A percentile compares a stretch with the other conserved stretches of the same genome.
Evolutionary conservation across 2,888 invertebrate species (phyloP).

Genomic region (Penaeus monodon): DNA sequence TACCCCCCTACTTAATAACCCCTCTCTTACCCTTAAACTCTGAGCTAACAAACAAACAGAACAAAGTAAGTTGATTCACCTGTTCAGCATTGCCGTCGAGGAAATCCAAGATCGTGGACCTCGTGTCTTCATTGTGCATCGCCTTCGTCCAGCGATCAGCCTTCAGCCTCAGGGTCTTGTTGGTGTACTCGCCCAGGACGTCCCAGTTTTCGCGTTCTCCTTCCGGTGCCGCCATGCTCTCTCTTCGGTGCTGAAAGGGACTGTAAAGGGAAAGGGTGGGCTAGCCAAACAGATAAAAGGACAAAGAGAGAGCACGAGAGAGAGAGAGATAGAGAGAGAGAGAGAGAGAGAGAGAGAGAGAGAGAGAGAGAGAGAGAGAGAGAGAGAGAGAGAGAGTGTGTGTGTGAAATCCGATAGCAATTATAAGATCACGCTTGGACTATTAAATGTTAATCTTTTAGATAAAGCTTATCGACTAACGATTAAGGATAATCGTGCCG

Average conservation of each 20-base stretch:
- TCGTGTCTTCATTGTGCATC: conserved; percentile 82
- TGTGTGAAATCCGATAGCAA: too few relatives aligned
- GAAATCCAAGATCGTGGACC: conserved; percentile 82
- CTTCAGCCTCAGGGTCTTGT: conserved; percentile 89
- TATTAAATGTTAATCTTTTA: too few relatives aligned
- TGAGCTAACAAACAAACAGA: too few relatives aligned
- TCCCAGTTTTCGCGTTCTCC: conserved; percentile 63
- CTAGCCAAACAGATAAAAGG: neutral
- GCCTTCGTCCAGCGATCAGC: conserved; percentile 93
- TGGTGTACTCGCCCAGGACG: conserved; percentile 83
- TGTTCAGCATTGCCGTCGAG: conserved; percentile 73
- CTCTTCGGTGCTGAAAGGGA: neutral
- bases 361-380: too few relatives aligned
- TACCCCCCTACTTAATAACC: too few relatives aligned
- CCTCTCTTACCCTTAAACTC: too few relatives aligned
- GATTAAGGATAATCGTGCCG: too few relatives aligned
- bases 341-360: neutral
- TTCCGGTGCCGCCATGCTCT: conserved; percentile 21
- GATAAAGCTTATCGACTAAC: too few relatives aligned
- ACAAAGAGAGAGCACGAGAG: neutral
- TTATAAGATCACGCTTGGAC: too few relatives aligned
- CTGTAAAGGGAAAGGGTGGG: neutral
- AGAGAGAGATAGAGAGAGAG: neutral
- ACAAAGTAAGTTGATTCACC: neutral
- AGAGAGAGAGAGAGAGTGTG: too few relatives aligned